Evolutionary conservation across 1,140 invertebrate genomes (phyloP).

Genomic region (Hycleus phaleratus): DNA sequence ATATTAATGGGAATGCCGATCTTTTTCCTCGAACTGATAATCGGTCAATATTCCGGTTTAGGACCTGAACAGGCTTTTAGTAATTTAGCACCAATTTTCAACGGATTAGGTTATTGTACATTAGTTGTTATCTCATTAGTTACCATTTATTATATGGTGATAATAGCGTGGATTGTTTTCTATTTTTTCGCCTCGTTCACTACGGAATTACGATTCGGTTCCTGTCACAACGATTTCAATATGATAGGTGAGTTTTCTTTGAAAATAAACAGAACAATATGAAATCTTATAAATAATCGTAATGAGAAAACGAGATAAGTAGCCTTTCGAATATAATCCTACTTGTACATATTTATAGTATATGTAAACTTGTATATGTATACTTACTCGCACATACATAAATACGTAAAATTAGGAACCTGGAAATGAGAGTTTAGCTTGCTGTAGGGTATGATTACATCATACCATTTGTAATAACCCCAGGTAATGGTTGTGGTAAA

Average conservation of each 20-base stretch:
- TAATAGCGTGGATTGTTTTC: slow-evolving; percentile 70
- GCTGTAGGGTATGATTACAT: neutral
- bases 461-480: neutral
- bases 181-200: slow-evolving; percentile 67
- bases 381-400: too few relatives aligned
- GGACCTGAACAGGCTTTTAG: slow-evolving; percentile 52
- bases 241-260: slow-evolving; percentile 42
- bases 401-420: too few relatives aligned
- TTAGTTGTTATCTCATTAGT: slow-evolving; percentile 70
- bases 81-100: slow-evolving; percentile 54
- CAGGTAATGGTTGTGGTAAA: too few relatives aligned
- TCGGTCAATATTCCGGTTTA: slow-evolving; percentile 56
- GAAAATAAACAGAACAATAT: neutral
- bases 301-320: too few relatives aligned
- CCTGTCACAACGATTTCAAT: slow-evolving; percentile 65
- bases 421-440: neutral
- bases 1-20: slow-evolving; percentile 72
- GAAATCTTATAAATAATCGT: too few relatives aligned
- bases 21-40: slow-evolving; percentile 58
- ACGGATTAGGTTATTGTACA: slow-evolving; percentile 58
- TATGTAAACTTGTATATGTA: too few relatives aligned
- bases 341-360: too few relatives aligned
- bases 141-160: slow-evolving; percentile 77
- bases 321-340: neutral
- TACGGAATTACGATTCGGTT: slow-evolving; percentile 60